Conservation (phyloP, 2,888 invertebrate species). For the Smittia sp. region DNA sequence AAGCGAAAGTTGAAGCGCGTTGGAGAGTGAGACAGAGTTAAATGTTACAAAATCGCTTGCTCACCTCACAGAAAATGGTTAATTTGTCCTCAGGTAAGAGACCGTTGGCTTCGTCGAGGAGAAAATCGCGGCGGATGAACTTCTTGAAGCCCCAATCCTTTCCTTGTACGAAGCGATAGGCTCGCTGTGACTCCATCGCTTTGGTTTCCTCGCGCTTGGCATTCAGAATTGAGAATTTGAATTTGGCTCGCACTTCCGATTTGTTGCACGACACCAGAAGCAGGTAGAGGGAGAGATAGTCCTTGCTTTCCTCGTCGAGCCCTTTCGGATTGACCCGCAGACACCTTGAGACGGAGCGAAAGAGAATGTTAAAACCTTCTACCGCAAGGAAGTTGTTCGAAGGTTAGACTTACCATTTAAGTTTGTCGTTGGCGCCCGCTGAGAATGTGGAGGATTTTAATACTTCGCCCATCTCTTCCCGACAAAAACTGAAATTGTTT, state of each 20-base stretch:
- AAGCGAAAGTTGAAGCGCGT: slow-evolving; percentile 42
- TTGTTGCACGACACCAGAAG: slow-evolving; percentile 99
- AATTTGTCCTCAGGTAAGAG: slow-evolving; percentile 97
- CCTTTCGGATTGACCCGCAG: slow-evolving; percentile 99
- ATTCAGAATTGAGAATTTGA: slow-evolving; percentile 99
- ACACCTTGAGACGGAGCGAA: slow-evolving; percentile 64
- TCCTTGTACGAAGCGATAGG: slow-evolving; percentile 99
- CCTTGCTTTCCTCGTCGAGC: slow-evolving; percentile 99
- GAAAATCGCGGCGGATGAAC: slow-evolving; percentile 97
- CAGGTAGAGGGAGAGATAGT: slow-evolving; percentile 98
- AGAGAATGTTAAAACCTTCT: no score
- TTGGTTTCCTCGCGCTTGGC: slow-evolving; percentile 99
- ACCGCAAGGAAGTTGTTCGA: slow-evolving; percentile 42
- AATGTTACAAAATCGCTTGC: slow-evolving; percentile 46
- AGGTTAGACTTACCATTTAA: slow-evolving; percentile 78
- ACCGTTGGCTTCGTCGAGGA: slow-evolving; percentile 98
- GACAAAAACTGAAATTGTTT: slow-evolving; percentile 99
- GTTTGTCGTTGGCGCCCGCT: slow-evolving; percentile 98
- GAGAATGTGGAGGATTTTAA: slow-evolving; percentile 99
- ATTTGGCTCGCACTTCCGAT: slow-evolving; percentile 99
- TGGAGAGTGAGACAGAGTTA: not conserved
- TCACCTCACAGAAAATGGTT: slow-evolving; percentile 98
- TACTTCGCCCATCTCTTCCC: slow-evolving; percentile 99
- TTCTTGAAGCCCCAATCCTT: slow-evolving; percentile 99
- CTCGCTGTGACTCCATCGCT: slow-evolving; percentile 96